phyloP scores from a whole-genome alignment of 2,797 vertebrate genomes.

The Enteromius afrohamiltoni region DNA sequence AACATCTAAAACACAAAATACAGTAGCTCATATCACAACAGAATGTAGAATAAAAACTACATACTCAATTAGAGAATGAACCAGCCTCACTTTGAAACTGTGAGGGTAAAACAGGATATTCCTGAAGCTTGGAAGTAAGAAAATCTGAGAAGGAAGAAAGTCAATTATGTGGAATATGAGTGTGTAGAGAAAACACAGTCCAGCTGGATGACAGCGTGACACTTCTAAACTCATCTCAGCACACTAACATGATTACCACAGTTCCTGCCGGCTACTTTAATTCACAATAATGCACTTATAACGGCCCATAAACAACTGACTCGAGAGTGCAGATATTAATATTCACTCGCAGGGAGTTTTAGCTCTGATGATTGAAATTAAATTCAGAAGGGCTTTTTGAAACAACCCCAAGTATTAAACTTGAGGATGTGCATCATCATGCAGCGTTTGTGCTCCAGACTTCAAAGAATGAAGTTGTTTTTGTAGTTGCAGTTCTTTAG shows the following conservation, averaged over 20 bases:
- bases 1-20: background rate
- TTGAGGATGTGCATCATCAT: conserved; percentile 6
- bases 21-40: background rate
- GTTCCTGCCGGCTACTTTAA: conserved; percentile 35
- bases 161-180: conserved; percentile 19
- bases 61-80: background rate
- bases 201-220: conserved; percentile 28
- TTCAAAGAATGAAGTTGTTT: background rate
- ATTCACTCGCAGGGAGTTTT: conserved; percentile 8
- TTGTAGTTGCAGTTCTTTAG: background rate
- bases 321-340: conserved; percentile 27
- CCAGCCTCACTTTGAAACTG: background rate
- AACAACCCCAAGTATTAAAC: background rate
- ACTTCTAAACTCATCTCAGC: conserved; percentile 32
- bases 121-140: background rate
- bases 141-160: background rate
- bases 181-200: conserved; percentile 23
- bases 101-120: background rate
- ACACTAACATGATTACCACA: conserved; percentile 25
- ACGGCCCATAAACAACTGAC: conserved; percentile 4
- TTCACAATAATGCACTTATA: conserved; percentile 35
- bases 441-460: background rate
- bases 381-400: conserved; percentile 8
- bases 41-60: background rate
- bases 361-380: conserved; percentile 29